Evolutionary conservation across 2,113 vertebrate species (phyloP).

Genomic region (Lota lota): DNA sequence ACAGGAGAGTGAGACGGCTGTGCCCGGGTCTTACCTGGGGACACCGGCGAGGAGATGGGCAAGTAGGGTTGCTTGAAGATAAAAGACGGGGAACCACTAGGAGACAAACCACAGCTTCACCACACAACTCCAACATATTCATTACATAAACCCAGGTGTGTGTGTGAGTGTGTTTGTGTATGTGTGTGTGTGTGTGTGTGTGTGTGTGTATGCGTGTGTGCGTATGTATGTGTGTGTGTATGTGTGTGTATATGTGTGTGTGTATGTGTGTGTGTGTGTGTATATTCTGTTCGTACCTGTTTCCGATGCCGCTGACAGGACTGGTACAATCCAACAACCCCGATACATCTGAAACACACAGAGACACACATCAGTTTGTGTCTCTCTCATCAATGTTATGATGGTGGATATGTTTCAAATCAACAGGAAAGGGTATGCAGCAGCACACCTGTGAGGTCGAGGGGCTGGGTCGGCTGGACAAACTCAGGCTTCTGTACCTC

Average conservation of each 20-base stretch:
- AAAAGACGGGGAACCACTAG: conserved; percentile 79
- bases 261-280: neutral
- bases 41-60: conserved; percentile 71
- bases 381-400: neutral
- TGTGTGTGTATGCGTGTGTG: neutral
- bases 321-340: conserved; percentile 57
- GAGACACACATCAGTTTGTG: neutral
- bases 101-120: conserved; percentile 24
- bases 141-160: neutral
- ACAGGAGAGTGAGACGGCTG: neutral
- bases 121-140: conserved; percentile 45
- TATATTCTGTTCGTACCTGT: conserved; percentile 51
- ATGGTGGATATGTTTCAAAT: too few species aligned
- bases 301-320: conserved; percentile 61
- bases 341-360: conserved; percentile 58
- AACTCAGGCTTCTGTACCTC: conserved; percentile 85
- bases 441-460: conserved; percentile 75
- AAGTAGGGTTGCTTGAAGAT: conserved; percentile 83
- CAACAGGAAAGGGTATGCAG: too few species aligned
- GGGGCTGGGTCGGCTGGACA: conserved; percentile 73
- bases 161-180: conserved; percentile 1
- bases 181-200: neutral
- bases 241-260: neutral
- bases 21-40: conserved; percentile 65
- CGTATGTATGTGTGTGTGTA: conserved; percentile 5